Percentiles rank a stretch among this genome's conserved stretches.
These are phyloP conservation scores for Anneissia japonica DNA, from an alignment of 35 echinoderm and acorn worm genomes.

Conservation along the genomic window DNA sequence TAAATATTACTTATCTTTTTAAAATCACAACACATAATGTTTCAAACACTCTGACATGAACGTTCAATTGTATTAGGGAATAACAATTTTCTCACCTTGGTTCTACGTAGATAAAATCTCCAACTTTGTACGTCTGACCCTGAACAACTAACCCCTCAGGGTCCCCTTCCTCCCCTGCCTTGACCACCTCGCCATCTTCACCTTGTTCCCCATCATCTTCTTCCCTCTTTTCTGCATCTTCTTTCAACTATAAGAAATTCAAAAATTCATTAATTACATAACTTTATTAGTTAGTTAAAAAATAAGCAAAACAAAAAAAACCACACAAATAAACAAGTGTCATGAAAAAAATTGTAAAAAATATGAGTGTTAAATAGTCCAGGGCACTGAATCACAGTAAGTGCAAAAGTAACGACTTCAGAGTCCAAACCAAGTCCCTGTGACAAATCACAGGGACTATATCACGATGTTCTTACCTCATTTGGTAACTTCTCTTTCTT, in stretches of 20 bases:
- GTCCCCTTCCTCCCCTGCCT: slow-evolving; percentile 30
- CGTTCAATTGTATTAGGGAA: no score
- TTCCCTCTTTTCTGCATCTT: slow-evolving; percentile 90
- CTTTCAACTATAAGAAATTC: slow-evolving; percentile 64
- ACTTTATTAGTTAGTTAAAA: no score
- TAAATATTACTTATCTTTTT: neutral
- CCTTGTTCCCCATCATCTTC: slow-evolving; percentile 9
- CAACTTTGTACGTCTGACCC: slow-evolving; percentile 87
- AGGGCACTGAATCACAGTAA: no score
- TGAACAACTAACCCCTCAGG: slow-evolving; percentile 77
- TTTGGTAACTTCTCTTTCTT: slow-evolving; percentile 88
- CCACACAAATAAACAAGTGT: no score
- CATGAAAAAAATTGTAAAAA: no score
- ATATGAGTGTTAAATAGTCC: no score
- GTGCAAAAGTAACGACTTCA: no score
- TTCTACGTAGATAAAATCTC: slow-evolving; percentile 95
- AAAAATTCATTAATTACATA: no score
- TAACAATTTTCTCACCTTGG: slow-evolving; percentile 63
- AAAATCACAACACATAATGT: neutral
- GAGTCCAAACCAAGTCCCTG: no score
- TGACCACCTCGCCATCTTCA: slow-evolving; percentile 46
- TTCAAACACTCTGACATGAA: neutral
- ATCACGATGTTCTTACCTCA: slow-evolving; percentile 52
- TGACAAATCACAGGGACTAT: neutral
- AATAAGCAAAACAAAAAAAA: no score